Percentiles rank a stretch among this genome's conserved stretches.
phyloP scores from a whole-genome alignment of 2,797 vertebrate species.

The Enteromius trimaculatus region DNA sequence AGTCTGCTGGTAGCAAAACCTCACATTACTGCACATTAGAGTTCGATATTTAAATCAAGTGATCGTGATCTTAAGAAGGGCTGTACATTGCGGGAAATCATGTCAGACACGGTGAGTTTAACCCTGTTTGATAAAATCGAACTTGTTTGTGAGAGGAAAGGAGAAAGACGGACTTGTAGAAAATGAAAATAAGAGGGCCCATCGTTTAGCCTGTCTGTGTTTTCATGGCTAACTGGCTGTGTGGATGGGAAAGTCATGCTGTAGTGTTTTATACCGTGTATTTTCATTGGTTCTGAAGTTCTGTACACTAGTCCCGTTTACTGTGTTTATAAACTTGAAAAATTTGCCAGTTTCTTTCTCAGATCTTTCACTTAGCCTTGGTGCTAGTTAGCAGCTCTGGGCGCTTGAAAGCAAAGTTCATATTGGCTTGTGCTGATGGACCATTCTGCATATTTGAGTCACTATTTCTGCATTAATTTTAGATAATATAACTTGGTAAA shows the following conservation, averaged over 20 bases:
- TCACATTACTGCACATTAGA: slow-evolving; percentile 49
- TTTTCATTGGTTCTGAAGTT: background rate
- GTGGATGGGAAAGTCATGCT: slow-evolving; percentile 7
- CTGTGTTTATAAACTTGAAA: background rate
- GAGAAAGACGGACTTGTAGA: background rate
- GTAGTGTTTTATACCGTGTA: background rate
- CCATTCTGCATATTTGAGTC: background rate
- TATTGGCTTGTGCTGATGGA: background rate
- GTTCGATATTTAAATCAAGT: slow-evolving; percentile 45
- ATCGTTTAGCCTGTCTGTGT: slow-evolving; percentile 40
- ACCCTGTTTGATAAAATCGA: background rate
- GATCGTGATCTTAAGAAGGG: slow-evolving; percentile 26
- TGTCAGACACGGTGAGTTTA: slow-evolving; percentile 81
- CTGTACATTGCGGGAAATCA: slow-evolving; percentile 56
- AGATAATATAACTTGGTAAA: background rate
- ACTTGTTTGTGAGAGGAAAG: background rate
- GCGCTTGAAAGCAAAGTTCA: slow-evolving; percentile 36
- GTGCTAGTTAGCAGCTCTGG: slow-evolving; percentile 37
- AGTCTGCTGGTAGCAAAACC: slow-evolving; percentile 57
- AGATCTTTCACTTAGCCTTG: slow-evolving; percentile 6
- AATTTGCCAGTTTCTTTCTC: background rate
- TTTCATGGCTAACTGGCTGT: slow-evolving; percentile 11
- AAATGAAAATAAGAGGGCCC: slow-evolving; percentile 17
- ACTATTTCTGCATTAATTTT: background rate
- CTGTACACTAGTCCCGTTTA: background rate